These are phyloP conservation scores for Leuciscus idus DNA, from an alignment of 2,113 vertebrate genomes.

Conservation along the genomic window DNA sequence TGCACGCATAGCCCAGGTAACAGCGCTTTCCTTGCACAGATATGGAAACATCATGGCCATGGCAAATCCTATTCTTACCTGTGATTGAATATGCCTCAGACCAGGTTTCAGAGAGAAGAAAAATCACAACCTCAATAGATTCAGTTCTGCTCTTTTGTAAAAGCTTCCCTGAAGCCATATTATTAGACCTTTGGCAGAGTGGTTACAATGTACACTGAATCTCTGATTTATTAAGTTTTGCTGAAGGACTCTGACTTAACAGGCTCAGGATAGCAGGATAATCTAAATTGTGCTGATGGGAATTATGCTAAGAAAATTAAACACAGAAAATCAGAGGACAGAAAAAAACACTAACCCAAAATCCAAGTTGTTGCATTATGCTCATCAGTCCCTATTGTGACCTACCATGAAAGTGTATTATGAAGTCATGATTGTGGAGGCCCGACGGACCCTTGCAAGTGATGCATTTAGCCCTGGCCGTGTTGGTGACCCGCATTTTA, in stretches of 20 bases:
- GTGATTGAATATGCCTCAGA: neutral
- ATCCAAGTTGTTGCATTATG: neutral
- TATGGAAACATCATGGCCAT: neutral
- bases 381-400: conserved; percentile 21
- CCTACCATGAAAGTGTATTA: neutral
- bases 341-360: neutral
- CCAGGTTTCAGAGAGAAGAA: neutral
- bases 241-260: neutral
- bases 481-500: conserved; percentile 24
- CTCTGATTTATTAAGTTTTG: conserved; percentile 28
- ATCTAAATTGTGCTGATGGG: neutral
- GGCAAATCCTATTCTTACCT: neutral
- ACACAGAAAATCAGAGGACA: neutral
- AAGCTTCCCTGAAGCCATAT: conserved; percentile 16
- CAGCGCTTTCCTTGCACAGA: neutral
- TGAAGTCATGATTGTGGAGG: conserved; percentile 8
- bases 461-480: conserved; percentile 6
- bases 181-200: conserved; percentile 16
- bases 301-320: neutral
- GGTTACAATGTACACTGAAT: neutral
- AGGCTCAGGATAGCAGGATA: neutral
- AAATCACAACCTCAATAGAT: neutral
- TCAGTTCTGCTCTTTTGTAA: neutral
- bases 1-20: neutral
- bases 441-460: neutral